Conservation (phyloP, 1,140 invertebrate species). For the Berghia stephanieae region DNA sequence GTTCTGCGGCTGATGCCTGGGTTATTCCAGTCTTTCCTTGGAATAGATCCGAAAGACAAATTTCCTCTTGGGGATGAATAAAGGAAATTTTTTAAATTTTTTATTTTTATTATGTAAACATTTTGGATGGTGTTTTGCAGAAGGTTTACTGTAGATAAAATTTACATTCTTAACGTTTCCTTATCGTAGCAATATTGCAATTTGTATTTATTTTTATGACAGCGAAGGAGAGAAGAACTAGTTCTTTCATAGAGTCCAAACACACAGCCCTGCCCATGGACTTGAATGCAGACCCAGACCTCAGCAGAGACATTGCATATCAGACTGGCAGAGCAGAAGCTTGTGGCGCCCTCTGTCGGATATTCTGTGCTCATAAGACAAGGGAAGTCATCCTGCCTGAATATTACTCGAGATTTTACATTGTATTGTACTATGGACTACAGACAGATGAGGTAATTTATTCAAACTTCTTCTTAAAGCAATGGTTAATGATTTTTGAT, state of each 20-base stretch:
- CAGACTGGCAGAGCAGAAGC: constrained; percentile 90
- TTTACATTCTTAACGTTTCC: too few relatives aligned
- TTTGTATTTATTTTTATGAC: constrained; percentile 23
- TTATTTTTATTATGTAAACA: too few relatives aligned
- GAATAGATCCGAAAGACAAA: too few relatives aligned
- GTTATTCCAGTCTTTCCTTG: too few relatives aligned
- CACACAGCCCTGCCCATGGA: constrained; percentile 48
- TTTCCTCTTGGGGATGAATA: too few relatives aligned
- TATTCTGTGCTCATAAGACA: constrained; percentile 96
- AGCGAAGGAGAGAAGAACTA: constrained; percentile 52
- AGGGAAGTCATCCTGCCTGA: constrained; percentile 93
- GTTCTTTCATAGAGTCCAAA: constrained; percentile 55
- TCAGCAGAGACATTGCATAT: constrained; percentile 51
- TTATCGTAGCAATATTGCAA: too few relatives aligned
- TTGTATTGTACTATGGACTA: constrained; percentile 88
- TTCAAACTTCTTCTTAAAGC: neutral
- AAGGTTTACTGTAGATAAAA: neutral
- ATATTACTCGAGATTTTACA: constrained; percentile 94
- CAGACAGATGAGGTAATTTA: constrained; percentile 69
- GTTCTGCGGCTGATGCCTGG: too few relatives aligned
- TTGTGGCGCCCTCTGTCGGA: constrained; percentile 90
- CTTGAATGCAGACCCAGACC: constrained; percentile 34
- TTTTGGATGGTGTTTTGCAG: too few relatives aligned
- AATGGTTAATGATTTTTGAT: too few relatives aligned
- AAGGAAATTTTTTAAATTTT: too few relatives aligned